phyloP scores from a whole-genome alignment of 37 sponge, comb jelly and placozoan genomes.

The Corticium candelabrum region DNA sequence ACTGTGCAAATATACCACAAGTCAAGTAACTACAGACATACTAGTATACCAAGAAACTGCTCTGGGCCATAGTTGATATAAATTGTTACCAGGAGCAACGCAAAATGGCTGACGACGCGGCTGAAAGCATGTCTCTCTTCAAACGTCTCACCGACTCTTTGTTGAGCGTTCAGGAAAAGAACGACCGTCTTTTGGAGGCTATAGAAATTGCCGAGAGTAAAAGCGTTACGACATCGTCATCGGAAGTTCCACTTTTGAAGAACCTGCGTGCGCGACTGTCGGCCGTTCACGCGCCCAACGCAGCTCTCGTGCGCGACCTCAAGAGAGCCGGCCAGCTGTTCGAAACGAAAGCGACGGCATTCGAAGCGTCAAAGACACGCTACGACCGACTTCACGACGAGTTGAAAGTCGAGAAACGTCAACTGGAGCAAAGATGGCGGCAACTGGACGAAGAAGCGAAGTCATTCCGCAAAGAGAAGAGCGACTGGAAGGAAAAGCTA shows the following conservation, averaged over 20 bases:
- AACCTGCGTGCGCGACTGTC: slow-evolving; percentile 66
- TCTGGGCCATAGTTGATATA: neutral
- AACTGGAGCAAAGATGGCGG: slow-evolving; percentile 24
- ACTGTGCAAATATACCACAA: too few species aligned
- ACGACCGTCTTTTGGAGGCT: slow-evolving; percentile 63
- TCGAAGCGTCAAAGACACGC: slow-evolving; percentile 15
- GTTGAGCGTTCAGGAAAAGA: slow-evolving; percentile 26
- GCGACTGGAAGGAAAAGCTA: slow-evolving; percentile 52
- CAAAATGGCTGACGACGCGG: too few species aligned
- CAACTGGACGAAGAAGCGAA: slow-evolving; percentile 24
- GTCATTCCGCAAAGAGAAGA: slow-evolving; percentile 35
- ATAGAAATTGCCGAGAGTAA: slow-evolving; percentile 55
- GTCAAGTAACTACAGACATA: neutral
- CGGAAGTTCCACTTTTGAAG: slow-evolving; percentile 37
- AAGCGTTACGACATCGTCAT: neutral
- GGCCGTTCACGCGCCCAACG: slow-evolving; percentile 66
- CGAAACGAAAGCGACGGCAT: slow-evolving; percentile 36
- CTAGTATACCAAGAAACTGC: neutral
- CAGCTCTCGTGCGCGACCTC: slow-evolving; percentile 50
- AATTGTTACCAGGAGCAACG: too few species aligned
- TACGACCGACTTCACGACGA: slow-evolving; percentile 20
- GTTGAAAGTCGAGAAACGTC: slow-evolving; percentile 27
- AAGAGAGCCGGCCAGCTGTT: slow-evolving; percentile 29
- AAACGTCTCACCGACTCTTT: neutral
- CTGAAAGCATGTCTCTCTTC: neutral